Evolutionary conservation across 1,140 invertebrate genomes (phyloP).

Genomic region (Homarus americanus): DNA sequence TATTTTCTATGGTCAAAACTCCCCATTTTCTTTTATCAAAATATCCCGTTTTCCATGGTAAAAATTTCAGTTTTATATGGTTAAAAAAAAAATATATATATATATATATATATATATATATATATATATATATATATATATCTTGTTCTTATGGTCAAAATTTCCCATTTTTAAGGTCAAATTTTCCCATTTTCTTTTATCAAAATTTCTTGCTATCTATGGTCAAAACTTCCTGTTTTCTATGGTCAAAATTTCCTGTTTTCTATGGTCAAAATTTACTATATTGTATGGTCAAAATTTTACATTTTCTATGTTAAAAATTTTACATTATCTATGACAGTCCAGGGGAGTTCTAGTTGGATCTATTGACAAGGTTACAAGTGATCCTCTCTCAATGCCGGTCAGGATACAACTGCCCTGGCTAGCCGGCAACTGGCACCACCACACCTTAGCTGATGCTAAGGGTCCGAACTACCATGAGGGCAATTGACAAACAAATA

Average conservation of each 20-base stretch:
- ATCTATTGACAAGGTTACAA: no score
- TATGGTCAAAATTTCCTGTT: neutral
- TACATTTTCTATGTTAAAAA: no score
- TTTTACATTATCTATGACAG: neutral
- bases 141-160: neutral
- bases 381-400: no score
- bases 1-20: neutral
- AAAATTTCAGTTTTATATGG: neutral
- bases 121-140: slow-evolving; percentile 6
- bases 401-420: no score
- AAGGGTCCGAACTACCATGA: neutral
- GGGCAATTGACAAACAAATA: no score
- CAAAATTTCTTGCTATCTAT: neutral
- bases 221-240: neutral
- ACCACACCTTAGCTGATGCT: neutral
- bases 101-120: neutral
- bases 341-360: neutral
- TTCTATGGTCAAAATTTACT: neutral
- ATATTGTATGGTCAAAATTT: neutral
- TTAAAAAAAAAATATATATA: no score
- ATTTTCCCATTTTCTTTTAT: neutral
- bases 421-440: neutral
- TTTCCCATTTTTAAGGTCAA: neutral
- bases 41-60: neutral
- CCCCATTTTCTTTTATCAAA: neutral